Base-by-base conservation (phyloP, 2,888 invertebrate species). In the Mycogona germanica region DNA sequence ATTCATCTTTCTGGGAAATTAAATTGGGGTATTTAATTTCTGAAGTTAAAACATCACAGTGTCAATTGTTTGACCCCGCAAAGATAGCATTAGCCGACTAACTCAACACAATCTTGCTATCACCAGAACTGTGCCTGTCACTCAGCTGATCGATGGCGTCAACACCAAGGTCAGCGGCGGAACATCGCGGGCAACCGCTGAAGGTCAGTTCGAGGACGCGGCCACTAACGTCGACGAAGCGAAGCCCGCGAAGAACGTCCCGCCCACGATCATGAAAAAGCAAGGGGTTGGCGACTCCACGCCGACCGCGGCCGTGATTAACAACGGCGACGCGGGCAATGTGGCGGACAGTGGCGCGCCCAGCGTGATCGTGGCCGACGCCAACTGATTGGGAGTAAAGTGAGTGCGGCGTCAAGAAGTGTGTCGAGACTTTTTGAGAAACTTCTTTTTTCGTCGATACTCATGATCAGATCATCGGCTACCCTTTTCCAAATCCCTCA, bases 241-340 rank as follows among this genome's bases (percentile, higher is more conserved):
- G 21, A 55, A 49, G 21, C 25, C 38, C 23, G 25, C 44, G 23
- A 52, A 52, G 28, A 30, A 44, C 46, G 46, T 44, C 46, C n/a
- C n/a, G n/a, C 52, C 52, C n/a, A 45, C 37, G 17, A 55, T 55
- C 41, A 55, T 55, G 55, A 55, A 55, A 30, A 55, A 55, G 44
- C 47, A 28, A 25, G n/a, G 26, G n/a, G 29, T 25, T n/a, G 42
- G 32, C 45, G 40, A 35, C 12, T 32, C 19, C 4, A 35, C n/a
- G 46, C 9, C 30, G 3, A 32, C 26, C 14, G 28, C 26, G 17
- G n/a, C 25, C 6, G 12, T n/a, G n/a, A n/a, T n/a, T n/a, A n/a
- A 21, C 7, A n/a, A 7, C 6, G 12, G 6, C 7, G 23, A 17
- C 17, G 17, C 19, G n/a, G 44, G 6, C 4, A 29, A 14, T 7